Evolutionary conservation across 1,140 invertebrate genomes (phyloP).

Genomic region (Cryptotermes secundus): DNA sequence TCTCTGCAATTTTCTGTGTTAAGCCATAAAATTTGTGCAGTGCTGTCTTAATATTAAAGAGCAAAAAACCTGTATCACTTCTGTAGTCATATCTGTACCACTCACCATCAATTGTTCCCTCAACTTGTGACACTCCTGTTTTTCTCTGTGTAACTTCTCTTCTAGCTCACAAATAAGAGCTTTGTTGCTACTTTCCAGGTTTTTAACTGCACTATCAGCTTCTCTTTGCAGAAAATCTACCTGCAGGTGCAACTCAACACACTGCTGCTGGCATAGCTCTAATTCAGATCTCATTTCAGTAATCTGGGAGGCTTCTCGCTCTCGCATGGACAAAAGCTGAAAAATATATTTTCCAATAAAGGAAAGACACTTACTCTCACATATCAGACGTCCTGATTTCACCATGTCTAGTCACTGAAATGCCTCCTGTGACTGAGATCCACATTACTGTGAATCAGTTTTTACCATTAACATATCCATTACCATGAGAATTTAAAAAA

Average conservation of each 20-base stretch:
- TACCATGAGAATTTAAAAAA: too few species aligned
- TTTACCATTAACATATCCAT: too few species aligned
- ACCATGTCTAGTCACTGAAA: too few species aligned
- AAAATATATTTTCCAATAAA: not conserved
- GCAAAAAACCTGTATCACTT: too few species aligned
- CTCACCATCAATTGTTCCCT: not conserved
- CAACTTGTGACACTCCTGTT: not conserved
- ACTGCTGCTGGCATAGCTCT: not conserved
- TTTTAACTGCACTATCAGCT: not conserved
- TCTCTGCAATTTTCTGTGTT: too few species aligned
- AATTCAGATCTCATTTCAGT: not conserved
- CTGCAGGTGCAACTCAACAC: not conserved
- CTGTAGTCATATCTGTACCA: not conserved
- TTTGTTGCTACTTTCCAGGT: not conserved
- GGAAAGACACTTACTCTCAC: too few species aligned
- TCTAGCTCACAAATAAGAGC: not conserved
- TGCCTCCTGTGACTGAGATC: too few species aligned
- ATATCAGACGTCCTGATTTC: too few species aligned
- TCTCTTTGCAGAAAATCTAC: not conserved
- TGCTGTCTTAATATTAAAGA: too few species aligned
- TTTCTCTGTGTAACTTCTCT: slow-evolving; percentile 12
- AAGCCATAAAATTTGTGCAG: too few species aligned
- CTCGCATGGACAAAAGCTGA: not conserved
- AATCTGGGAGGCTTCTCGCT: not conserved
- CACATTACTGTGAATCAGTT: too few species aligned